Percentiles rank a stretch among this genome's conserved stretches.
Evolutionary conservation across 2,797 vertebrate genomes (phyloP).

Genomic region (Urosaurus nigricauda): DNA sequence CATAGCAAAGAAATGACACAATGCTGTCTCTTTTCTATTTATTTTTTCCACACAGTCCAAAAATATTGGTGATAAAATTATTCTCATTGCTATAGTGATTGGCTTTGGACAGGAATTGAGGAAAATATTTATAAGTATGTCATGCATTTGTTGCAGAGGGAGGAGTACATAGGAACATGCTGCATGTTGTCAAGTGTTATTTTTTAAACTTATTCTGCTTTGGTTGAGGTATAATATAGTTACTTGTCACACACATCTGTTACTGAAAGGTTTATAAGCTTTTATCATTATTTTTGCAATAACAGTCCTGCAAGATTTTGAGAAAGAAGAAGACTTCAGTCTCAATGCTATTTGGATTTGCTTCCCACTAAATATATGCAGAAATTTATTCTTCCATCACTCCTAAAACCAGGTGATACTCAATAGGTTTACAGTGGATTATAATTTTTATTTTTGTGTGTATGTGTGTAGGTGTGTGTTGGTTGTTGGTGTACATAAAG

Average conservation of each 20-base stretch:
- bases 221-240: neutral
- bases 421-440: neutral
- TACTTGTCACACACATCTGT: neutral
- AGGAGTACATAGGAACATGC: neutral
- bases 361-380: neutral
- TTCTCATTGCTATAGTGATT: constrained; percentile 39
- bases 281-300: neutral
- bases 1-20: constrained; percentile 59
- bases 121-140: neutral
- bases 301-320: neutral
- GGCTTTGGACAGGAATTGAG: neutral
- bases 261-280: neutral
- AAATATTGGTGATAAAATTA: constrained; percentile 36
- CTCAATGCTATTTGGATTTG: neutral
- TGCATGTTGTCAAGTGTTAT: neutral
- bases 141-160: neutral
- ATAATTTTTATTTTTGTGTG: neutral
- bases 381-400: neutral
- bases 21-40: constrained; percentile 25
- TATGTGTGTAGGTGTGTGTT: too few relatives aligned
- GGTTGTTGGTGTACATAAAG: neutral
- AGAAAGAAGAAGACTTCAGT: neutral
- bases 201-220: constrained; percentile 27
- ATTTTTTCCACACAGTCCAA: constrained; percentile 49
- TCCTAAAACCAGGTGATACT: neutral